Percentiles rank a stretch among this genome's conserved stretches.
These are phyloP conservation scores for Austrofundulus limnaeus DNA, from an alignment of 2,113 vertebrate species.

Conservation along the genomic window DNA sequence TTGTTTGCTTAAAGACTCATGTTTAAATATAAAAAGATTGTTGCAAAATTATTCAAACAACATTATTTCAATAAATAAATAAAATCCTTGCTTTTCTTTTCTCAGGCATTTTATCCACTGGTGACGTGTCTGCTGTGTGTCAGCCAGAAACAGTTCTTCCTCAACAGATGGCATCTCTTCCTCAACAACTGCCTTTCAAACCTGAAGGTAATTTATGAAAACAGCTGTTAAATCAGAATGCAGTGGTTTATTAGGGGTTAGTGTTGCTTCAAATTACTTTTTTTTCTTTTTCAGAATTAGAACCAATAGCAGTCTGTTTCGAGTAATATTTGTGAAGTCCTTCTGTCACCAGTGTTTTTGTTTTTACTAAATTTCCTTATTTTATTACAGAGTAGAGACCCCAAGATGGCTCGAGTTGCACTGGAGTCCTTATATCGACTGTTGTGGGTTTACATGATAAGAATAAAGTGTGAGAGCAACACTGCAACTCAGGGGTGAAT, in stretches of 20 bases:
- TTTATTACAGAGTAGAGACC: slow-evolving; percentile 89
- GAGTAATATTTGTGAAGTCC: no score
- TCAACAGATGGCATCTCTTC: slow-evolving; percentile 96
- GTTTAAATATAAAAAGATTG: no score
- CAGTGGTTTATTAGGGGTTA: not conserved
- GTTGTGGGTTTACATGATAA: slow-evolving; percentile 98
- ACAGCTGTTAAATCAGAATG: not conserved
- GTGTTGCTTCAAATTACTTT: no score
- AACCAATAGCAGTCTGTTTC: no score
- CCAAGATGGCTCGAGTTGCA: slow-evolving; percentile 97
- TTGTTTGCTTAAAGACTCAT: not conserved
- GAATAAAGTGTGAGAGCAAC: slow-evolving; percentile 99
- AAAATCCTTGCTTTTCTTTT: slow-evolving; percentile 2
- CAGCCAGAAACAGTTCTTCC: slow-evolving; percentile 97
- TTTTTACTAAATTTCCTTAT: slow-evolving; percentile 37
- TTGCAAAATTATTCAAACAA: not conserved
- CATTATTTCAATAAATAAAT: not conserved
- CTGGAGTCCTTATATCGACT: slow-evolving; percentile 96
- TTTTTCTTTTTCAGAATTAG: no score
- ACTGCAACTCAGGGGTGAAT: slow-evolving; percentile 94
- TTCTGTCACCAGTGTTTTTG: no score
- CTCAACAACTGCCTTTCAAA: slow-evolving; percentile 98
- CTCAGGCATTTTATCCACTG: slow-evolving; percentile 85
- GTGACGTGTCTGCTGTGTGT: slow-evolving; percentile 97
- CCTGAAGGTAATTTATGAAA: slow-evolving; percentile 84